Evolutionary conservation across 2,888 invertebrate species (phyloP), one percentile per base, ranked within the genome.

Genomic region (Agelastica alni): DNA sequence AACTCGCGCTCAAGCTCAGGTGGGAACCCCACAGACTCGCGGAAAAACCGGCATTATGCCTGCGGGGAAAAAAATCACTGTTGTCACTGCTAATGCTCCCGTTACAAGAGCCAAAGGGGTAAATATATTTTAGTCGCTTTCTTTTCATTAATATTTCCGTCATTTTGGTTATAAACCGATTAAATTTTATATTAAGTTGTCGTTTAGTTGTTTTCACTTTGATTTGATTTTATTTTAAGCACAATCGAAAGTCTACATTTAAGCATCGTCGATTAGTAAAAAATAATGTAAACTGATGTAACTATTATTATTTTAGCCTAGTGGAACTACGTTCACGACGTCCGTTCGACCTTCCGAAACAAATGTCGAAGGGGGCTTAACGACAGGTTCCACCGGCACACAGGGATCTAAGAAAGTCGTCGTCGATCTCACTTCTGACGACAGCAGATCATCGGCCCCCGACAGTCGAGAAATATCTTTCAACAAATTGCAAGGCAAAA

Each of bases 401-500:
- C 13, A 26, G 1, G 41, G 31, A 28, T 26, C 55, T 6, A 30
- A 47, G 53, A 63, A 64, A 0, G 76, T 82, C 3, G 79, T 85
- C 6, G 85, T 85, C 0, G 86, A 86, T 70, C 78, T 86, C 12
- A 86, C 86, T 2, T 78, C 81, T 47, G 85, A 85, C 12, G 85
- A 85, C 12, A 77, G 56, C 26, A 20, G 45, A 3, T 30, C 31
- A 22, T 84, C 86, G 64, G 78, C 83, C 1, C 85, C 87, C 0
- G 86, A 88, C 67, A 85, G 86, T 0, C 79, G 84, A 36, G 91
- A 91, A 74, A 85, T 91, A 2, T 85, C 88, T 0, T 88, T 89
- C 68, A 88, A 87, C 70, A 91, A 90, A 51, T 74, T 89, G 49
- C 86, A 86, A 78, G 87, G 91, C 30, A 89, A 91, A 74, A 93